Percentiles rank a stretch among this genome's conserved stretches.
Evolutionary conservation across 2,888 invertebrate genomes (phyloP).

Genomic region (Loripinus fragilis): DNA sequence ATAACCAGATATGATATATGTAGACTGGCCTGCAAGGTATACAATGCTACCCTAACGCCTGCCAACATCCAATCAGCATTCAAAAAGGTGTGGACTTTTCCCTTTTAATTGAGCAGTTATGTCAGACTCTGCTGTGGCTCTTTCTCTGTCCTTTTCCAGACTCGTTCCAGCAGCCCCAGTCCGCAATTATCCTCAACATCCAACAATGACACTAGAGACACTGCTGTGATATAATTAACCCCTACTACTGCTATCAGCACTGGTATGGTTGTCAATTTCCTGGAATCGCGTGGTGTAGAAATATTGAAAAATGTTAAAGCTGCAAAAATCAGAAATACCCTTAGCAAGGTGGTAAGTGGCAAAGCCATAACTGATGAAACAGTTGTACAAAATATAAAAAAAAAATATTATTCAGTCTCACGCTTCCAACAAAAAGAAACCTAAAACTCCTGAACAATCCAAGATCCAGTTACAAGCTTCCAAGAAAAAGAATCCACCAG

Average conservation of each 20-base stretch:
- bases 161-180: background rate
- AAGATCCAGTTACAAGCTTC: background rate
- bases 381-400: background rate
- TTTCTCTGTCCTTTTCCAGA: background rate
- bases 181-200: too few species aligned
- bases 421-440: background rate
- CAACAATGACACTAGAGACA: too few species aligned
- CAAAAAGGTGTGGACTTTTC: conserved; percentile 19
- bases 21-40: conserved; percentile 28
- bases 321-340: background rate
- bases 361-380: background rate
- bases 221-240: background rate
- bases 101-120: conserved; percentile 22
- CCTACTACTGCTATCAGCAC: too few species aligned
- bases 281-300: background rate
- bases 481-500: background rate
- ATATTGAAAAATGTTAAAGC: background rate
- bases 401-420: background rate
- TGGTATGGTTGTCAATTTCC: conserved; percentile 3
- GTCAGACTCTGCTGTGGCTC: conserved; percentile 1
- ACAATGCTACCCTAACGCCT: conserved; percentile 21
- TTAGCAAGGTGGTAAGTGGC: background rate
- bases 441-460: background rate
- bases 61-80: conserved; percentile 23
- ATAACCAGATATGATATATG: conserved; percentile 38